These are phyloP conservation scores for Megaptera novaeangliae DNA, from an alignment of 2,113 vertebrate genomes.

Conservation along the genomic window DNA sequence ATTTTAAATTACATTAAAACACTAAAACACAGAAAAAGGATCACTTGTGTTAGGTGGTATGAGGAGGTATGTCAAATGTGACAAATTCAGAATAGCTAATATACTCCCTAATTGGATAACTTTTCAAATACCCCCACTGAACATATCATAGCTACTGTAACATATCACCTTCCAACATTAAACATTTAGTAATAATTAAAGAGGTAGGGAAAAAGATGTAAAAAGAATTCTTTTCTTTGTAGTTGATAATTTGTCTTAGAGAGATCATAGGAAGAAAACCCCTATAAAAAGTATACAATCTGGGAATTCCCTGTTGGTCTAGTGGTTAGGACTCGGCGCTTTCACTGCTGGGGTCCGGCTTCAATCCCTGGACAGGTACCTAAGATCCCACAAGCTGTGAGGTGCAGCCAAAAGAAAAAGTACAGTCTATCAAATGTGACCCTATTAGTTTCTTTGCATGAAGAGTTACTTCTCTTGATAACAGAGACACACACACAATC, in stretches of 20 bases:
- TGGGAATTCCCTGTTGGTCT: neutral
- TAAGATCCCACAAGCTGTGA: neutral
- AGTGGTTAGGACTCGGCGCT: neutral
- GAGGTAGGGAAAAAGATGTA: neutral
- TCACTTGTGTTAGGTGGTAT: neutral
- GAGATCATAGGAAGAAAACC: neutral
- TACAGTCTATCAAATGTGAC: neutral
- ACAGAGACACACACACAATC: neutral
- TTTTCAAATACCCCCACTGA: neutral
- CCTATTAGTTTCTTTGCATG: neutral
- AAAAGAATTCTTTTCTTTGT: neutral
- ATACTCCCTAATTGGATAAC: neutral
- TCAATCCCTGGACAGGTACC: neutral
- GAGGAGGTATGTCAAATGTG: neutral
- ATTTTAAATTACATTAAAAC: constrained; percentile 19
- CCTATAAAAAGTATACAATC: neutral
- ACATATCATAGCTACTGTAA: neutral
- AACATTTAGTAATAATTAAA: constrained; percentile 37
- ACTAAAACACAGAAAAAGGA: neutral
- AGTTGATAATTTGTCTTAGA: neutral
- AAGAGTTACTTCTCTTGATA: neutral
- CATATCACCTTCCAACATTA: neutral
- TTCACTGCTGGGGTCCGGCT: neutral
- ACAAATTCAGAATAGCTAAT: neutral
- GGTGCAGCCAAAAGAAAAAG: neutral